Evolutionary conservation across 1,140 invertebrate genomes (phyloP), one percentile per base, ranked within the genome.

Genomic region (Drosophila micromelanica): DNA sequence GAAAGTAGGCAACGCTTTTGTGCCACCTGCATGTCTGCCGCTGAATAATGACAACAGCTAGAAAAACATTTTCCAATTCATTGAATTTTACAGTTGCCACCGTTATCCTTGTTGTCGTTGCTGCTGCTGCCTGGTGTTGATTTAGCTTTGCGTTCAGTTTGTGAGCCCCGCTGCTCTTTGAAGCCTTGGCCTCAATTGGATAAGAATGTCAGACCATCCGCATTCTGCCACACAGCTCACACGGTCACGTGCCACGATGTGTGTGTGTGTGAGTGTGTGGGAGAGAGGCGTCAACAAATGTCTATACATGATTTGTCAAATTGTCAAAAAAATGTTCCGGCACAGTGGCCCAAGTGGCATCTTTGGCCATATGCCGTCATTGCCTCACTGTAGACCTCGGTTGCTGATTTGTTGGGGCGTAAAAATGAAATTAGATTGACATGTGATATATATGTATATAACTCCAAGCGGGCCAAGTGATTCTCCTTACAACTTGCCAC

Each of bases 391-490:
- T 69, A 61, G 56, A 61, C 64, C 64, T 37, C 71, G 49, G 42
- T 60, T 61, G 49, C 49, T 13, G 49, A 60, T 37, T 69, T 89
- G 84, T 59, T 90, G 65, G 80, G 78, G 89, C 89, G 70, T 80
- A 76, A 81, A 85, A 90, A 89, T 85, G 82, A 91, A 90, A 90
- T 90, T 90, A 90, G 82, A 90, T 90, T 90, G 87, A 87, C 80
- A 90, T 89, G 82, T 90, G 87, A 90, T 87, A 90, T 90, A 90
- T 74, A 87, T 90, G 69, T 70, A 11, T 68, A 38, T 51, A 49
- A 40, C 43, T 63, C 35, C 35, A 30, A 17, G 38, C 46, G 46
- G 68, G 64, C 48, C 76, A 51, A 72, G 60, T 48, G 67, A 71
- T 71, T 82, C 71, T 61, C 51, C 55, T 55, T 40, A 67, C 37